Evolutionary conservation across 2,113 vertebrate genomes (phyloP).

Genomic region (Callospermophilus lateralis): DNA sequence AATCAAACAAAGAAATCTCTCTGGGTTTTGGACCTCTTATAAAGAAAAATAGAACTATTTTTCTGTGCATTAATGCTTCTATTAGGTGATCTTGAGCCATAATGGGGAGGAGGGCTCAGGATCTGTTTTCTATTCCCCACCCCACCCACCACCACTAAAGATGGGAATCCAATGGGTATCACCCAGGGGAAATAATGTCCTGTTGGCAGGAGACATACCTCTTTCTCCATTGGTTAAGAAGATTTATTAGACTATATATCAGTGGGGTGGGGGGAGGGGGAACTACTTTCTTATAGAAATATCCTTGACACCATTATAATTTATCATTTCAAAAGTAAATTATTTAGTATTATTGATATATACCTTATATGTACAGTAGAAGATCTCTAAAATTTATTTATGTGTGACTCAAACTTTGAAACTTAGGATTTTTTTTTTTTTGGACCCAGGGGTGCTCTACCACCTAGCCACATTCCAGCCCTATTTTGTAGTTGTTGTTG

Average conservation of each 20-base stretch:
- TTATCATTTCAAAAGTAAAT: neutral
- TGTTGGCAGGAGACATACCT: neutral
- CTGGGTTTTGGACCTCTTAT: neutral
- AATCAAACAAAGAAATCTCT: neutral
- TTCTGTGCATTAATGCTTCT: neutral
- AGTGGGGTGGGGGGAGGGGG: neutral
- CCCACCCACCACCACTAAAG: neutral
- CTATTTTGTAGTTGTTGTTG: too few relatives aligned
- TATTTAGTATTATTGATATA: neutral
- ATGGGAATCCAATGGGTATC: neutral
- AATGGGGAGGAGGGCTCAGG: neutral
- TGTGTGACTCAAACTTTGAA: too few relatives aligned
- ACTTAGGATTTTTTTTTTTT: too few relatives aligned
- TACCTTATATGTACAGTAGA: too few relatives aligned
- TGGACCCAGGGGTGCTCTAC: too few relatives aligned
- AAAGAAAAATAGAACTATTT: neutral
- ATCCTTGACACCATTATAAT: neutral
- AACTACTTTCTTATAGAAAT: neutral
- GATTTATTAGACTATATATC: neutral
- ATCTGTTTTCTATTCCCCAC: conserved; percentile 2
- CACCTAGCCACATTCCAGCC: too few relatives aligned
- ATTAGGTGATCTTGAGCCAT: neutral
- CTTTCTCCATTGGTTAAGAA: neutral
- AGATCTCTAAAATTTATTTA: too few relatives aligned
- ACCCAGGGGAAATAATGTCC: neutral